These are phyloP conservation scores for Catharus fuscescens DNA, from an alignment of 2,113 vertebrate genomes.

Conservation along the genomic window DNA sequence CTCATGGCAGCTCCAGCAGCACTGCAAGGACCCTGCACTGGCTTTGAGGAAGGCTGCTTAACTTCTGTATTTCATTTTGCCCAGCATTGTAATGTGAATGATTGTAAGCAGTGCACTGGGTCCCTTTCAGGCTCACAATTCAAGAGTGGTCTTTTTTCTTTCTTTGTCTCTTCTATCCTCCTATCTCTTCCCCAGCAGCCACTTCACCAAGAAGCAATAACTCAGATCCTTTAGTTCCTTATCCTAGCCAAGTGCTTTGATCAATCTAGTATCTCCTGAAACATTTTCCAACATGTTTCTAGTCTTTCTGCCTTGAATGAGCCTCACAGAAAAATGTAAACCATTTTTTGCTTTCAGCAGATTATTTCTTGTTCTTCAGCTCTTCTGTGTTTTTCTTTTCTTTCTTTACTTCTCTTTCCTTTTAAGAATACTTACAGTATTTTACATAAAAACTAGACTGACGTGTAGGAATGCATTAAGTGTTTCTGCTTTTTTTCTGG, in stretches of 20 bases:
- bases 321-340: conserved; percentile 32
- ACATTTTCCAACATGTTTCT: conserved; percentile 17
- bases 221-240: neutral
- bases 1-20: neutral
- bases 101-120: neutral
- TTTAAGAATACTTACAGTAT: neutral
- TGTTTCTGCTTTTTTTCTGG: neutral
- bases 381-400: neutral
- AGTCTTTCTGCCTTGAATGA: conserved; percentile 19
- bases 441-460: neutral
- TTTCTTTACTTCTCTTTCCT: neutral
- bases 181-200: neutral
- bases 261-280: neutral
- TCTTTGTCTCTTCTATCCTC: neutral
- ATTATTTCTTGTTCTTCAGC: neutral
- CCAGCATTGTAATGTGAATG: neutral
- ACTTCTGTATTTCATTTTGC: neutral
- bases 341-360: neutral
- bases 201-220: neutral
- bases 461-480: neutral
- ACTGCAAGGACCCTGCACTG: neutral
- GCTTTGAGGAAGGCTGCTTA: neutral
- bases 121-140: neutral
- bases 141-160: neutral
- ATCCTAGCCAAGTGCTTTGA: neutral